Conservation (phyloP, 2,888 invertebrate genomes). For the Ornithoptera priamus region DNA sequence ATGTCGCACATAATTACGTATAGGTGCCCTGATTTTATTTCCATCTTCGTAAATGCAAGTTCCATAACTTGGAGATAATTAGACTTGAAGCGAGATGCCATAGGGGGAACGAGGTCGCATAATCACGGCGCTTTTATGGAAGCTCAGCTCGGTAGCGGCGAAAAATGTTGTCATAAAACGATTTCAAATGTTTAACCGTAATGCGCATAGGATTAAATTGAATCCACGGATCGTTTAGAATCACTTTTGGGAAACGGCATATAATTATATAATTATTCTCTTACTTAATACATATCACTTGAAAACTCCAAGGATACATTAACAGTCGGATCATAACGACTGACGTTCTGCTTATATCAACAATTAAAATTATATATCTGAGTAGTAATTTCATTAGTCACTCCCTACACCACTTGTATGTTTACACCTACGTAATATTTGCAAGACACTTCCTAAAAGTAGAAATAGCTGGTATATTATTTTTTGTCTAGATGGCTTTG, state of each 20-base stretch:
- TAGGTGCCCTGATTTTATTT: slow-evolving; percentile 38
- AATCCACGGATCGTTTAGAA: slow-evolving; percentile 24
- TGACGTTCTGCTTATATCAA: too few relatives aligned
- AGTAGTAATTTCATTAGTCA: too few relatives aligned
- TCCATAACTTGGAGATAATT: slow-evolving; percentile 67
- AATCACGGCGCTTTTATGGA: slow-evolving; percentile 68
- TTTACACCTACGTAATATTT: too few relatives aligned
- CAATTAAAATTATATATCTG: too few relatives aligned
- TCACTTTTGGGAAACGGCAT: background rate
- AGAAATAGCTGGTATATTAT: too few relatives aligned
- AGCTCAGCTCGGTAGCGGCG: slow-evolving; percentile 61
- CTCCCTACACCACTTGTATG: too few relatives aligned
- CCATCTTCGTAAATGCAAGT: slow-evolving; percentile 62
- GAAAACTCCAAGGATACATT: too few relatives aligned
- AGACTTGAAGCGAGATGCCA: slow-evolving; percentile 63
- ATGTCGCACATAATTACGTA: slow-evolving; percentile 33
- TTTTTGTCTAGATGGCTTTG: too few relatives aligned
- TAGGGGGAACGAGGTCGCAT: slow-evolving; percentile 68
- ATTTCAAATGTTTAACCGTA: slow-evolving; percentile 60
- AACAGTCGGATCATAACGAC: too few relatives aligned
- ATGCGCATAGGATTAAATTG: slow-evolving; percentile 33
- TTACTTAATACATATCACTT: background rate
- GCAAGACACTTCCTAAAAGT: too few relatives aligned
- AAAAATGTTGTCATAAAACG: slow-evolving; percentile 74
- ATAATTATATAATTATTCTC: background rate